Conservation (phyloP, 2,113 vertebrate genomes). For the Neoarius graeffei region DNA sequence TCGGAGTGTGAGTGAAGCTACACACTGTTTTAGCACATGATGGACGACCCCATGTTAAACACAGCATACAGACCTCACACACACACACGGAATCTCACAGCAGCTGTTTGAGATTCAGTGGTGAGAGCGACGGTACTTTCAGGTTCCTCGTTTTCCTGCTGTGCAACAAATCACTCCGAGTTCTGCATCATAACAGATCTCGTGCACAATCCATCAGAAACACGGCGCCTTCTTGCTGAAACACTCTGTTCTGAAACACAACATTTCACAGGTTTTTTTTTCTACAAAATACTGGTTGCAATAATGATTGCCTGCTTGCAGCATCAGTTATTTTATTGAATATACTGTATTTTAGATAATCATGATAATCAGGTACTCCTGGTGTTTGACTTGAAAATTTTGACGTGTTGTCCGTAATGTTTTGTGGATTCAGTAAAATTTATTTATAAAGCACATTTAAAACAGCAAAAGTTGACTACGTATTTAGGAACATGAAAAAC, state of each 20-base stretch:
- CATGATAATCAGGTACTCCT: background rate
- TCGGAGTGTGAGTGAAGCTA: conserved; percentile 23
- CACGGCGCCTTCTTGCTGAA: conserved; percentile 26
- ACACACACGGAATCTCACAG: conserved; percentile 7
- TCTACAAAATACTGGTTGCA: background rate
- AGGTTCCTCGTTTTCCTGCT: conserved; percentile 70
- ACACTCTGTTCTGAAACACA: background rate
- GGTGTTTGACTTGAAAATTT: background rate
- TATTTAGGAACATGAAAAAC: background rate
- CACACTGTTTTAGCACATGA: conserved; percentile 56
- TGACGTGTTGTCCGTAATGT: background rate
- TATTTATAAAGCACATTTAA: background rate
- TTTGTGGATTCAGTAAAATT: background rate
- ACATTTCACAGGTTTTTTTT: background rate
- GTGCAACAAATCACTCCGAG: conserved; percentile 77
- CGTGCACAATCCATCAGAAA: conserved; percentile 72
- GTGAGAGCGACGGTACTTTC: conserved; percentile 68
- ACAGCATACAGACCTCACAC: conserved; percentile 3
- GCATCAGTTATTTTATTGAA: background rate
- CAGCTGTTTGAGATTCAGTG: conserved; percentile 74
- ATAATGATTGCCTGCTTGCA: background rate
- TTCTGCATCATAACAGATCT: conserved; percentile 78
- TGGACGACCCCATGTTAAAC: conserved; percentile 8
- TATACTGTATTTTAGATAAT: background rate
- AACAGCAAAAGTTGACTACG: background rate